phyloP scores from a whole-genome alignment of 2,113 vertebrate genomes.

The Montifringilla adamsi region DNA sequence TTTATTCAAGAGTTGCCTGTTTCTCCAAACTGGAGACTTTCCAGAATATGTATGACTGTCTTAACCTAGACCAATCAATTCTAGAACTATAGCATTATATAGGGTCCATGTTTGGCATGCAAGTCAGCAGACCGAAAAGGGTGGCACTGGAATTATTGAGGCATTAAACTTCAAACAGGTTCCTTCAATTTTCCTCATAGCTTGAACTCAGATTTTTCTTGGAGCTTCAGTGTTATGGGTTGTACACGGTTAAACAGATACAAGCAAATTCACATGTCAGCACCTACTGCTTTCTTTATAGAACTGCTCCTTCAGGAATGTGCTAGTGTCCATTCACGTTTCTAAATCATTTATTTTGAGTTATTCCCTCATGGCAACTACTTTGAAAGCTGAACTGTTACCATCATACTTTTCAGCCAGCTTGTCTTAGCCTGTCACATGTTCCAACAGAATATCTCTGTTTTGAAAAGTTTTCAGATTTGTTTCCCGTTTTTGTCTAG shows the following conservation, averaged over 20 bases:
- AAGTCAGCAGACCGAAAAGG: not conserved
- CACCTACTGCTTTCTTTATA: not conserved
- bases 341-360: not conserved
- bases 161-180: not conserved
- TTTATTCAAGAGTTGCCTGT: not conserved
- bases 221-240: not conserved
- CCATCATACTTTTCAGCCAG: not conserved
- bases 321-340: not conserved
- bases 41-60: not conserved
- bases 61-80: not conserved
- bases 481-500: not conserved
- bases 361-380: not conserved
- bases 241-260: not conserved
- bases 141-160: not conserved
- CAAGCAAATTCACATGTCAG: not conserved
- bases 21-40: not conserved
- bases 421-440: not conserved
- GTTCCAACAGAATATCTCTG: not conserved
- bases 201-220: not conserved
- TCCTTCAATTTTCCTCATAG: not conserved
- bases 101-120: not conserved
- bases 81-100: not conserved
- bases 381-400: not conserved
- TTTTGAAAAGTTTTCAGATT: not conserved
- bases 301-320: not conserved